Conservation (phyloP, 2,888 invertebrate genomes). For the Carpatolechia fugitivella region DNA sequence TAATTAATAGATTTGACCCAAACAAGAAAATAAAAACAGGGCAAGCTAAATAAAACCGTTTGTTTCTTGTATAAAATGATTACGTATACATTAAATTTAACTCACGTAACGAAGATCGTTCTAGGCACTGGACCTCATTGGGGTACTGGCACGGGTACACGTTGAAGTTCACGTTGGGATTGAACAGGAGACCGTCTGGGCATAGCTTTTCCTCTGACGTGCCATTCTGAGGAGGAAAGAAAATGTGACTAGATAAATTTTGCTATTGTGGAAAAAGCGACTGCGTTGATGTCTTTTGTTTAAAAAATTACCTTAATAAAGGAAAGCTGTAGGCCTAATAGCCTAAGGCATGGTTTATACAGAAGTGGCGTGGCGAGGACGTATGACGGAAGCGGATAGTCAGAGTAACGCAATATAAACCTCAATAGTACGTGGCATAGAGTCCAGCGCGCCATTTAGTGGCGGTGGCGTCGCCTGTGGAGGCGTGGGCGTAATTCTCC, state of each 20-base stretch:
- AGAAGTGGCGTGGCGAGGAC: too few species aligned
- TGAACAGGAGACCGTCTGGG: constrained; percentile 90
- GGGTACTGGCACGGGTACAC: constrained; percentile 92
- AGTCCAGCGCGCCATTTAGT: too few species aligned
- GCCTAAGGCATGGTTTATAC: too few species aligned
- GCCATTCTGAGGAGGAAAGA: constrained; percentile 76
- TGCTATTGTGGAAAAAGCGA: background rate
- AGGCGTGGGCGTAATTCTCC: too few species aligned
- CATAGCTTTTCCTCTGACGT: constrained; percentile 87
- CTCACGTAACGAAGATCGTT: constrained; percentile 84
- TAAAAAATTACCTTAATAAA: background rate
- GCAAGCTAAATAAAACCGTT: too few species aligned
- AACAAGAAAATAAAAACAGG: too few species aligned
- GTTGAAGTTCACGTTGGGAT: constrained; percentile 82
- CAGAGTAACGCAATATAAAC: too few species aligned
- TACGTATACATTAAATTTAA: constrained; percentile 26
- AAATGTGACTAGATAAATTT: background rate
- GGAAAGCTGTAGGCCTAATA: background rate
- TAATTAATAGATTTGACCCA: too few species aligned
- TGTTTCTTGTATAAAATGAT: background rate
- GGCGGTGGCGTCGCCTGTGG: too few species aligned
- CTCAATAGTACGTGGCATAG: too few species aligned
- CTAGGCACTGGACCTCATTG: constrained; percentile 87
- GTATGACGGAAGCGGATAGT: too few species aligned
- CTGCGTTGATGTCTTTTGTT: background rate